Conservation (phyloP, 92 coral and sea anemone genomes). For the Galaxea fascicularis region DNA sequence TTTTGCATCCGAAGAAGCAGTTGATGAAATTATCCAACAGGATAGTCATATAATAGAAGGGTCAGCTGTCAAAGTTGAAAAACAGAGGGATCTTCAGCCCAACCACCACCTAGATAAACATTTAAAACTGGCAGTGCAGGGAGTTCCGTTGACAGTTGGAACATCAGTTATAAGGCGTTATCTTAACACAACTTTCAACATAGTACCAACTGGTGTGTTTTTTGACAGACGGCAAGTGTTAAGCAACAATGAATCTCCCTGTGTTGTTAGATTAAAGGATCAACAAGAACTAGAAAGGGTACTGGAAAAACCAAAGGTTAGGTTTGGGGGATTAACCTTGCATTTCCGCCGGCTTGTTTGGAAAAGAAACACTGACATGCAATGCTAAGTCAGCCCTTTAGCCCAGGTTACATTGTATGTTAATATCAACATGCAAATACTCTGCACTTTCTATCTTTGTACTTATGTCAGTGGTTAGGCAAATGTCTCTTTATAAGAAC, state of each 20-base stretch:
- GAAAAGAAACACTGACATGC: neutral
- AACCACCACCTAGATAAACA: neutral
- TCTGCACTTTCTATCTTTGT: too few species aligned
- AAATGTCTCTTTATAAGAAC: too few species aligned
- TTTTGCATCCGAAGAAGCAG: neutral
- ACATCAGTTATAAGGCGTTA: neutral
- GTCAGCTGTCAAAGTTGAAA: neutral
- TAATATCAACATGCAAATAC: too few species aligned
- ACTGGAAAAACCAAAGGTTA: neutral
- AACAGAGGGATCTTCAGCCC: neutral
- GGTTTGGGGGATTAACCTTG: neutral
- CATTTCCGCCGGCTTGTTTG: constrained; percentile 8
- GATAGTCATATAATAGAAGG: constrained; percentile 1
- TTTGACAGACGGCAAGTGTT: constrained; percentile 12
- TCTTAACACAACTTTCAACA: neutral
- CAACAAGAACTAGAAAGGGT: neutral
- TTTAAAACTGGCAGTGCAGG: constrained; percentile 19
- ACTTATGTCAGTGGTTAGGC: too few species aligned
- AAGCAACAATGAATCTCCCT: neutral
- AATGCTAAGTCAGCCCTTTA: too few species aligned
- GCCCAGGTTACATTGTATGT: too few species aligned
- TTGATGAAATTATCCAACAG: neutral
- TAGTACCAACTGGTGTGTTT: neutral
- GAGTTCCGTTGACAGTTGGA: neutral
- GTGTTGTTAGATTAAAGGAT: neutral